These are phyloP conservation scores for Criorhina ranunculi DNA, from an alignment of 2,888 invertebrate species.

Conservation along the genomic window DNA sequence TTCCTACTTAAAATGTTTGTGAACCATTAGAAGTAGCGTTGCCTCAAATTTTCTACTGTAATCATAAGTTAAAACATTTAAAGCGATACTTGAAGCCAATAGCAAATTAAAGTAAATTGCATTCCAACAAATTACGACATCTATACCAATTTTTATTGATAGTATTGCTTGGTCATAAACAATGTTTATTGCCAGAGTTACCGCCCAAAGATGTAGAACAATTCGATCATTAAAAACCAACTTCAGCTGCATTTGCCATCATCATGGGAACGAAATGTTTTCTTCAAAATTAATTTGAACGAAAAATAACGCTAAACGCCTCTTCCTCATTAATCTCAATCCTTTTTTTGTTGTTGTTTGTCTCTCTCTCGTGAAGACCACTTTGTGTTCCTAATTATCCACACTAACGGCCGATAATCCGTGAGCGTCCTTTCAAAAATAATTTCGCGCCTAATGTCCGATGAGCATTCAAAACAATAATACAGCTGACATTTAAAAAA, in stretches of 20 bases:
- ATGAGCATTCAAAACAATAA: constrained; percentile 51
- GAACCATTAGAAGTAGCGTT: no score
- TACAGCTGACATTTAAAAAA: constrained; percentile 75
- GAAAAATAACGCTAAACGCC: constrained; percentile 36
- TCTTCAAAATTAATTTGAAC: neutral
- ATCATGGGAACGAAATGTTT: neutral
- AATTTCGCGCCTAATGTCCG: constrained; percentile 74
- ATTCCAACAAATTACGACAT: neutral
- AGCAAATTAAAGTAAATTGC: neutral
- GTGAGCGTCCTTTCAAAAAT: constrained; percentile 24
- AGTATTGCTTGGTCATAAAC: neutral
- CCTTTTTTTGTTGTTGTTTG: no score
- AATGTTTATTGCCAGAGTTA: neutral
- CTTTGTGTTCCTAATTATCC: constrained; percentile 55
- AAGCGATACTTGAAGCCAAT: no score
- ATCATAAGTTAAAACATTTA: no score
- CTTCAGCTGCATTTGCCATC: constrained; percentile 2
- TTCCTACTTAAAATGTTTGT: no score
- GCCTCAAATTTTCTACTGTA: no score
- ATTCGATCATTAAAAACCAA: neutral
- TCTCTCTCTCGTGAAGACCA: neutral
- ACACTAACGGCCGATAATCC: constrained; percentile 62
- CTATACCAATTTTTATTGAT: neutral
- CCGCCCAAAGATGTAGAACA: neutral
- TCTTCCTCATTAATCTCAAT: constrained; percentile 52